Percentiles rank a stretch among this genome's conserved stretches.
These are phyloP conservation scores for Asarcornis scutulata DNA, from an alignment of 2,113 vertebrate species.

Conservation along the genomic window DNA sequence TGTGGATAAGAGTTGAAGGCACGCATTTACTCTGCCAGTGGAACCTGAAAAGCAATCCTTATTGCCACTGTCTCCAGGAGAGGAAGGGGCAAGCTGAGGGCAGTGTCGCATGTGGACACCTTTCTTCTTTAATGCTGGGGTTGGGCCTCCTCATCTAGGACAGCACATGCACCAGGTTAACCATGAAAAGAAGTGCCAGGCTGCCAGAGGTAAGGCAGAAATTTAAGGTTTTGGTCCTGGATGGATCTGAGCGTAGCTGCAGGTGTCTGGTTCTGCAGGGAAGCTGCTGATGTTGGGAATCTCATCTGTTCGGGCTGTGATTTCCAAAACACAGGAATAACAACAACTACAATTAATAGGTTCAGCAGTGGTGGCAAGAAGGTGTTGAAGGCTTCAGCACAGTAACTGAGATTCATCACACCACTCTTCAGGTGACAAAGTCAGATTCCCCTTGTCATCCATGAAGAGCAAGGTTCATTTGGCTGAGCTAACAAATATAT, in stretches of 20 bases:
- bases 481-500: not conserved
- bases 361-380: not conserved
- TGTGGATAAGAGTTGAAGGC: not conserved
- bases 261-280: not conserved
- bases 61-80: accelerated
- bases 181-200: not conserved
- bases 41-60: not conserved
- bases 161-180: not conserved
- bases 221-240: not conserved
- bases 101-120: not conserved
- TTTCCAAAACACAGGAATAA: not conserved
- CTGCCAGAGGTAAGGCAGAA: not conserved
- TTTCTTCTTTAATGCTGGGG: not conserved
- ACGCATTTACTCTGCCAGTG: not conserved
- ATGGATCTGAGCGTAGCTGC: not conserved
- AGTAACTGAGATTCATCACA: not conserved
- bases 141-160: not conserved
- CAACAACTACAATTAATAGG: not conserved
- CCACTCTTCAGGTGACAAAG: not conserved
- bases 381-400: not conserved
- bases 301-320: not conserved
- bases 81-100: not conserved
- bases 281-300: not conserved
- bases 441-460: not conserved
- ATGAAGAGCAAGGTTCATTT: not conserved